Evolutionary conservation across 2,113 vertebrate species (phyloP).

Genomic region (Hirundichthys speculiger): DNA sequence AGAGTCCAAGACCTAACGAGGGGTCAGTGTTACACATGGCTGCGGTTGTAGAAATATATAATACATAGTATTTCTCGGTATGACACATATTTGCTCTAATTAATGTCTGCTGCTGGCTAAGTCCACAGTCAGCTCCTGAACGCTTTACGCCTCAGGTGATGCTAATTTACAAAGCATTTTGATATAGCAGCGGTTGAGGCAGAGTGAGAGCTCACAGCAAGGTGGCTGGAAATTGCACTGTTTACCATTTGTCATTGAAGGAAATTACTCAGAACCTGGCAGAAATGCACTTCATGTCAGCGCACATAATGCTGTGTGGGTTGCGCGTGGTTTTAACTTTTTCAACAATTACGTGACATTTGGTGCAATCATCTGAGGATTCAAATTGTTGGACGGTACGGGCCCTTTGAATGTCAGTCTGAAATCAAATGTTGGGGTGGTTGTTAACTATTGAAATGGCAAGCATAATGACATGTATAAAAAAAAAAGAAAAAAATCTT

Average conservation of each 20-base stretch:
- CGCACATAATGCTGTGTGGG: slow-evolving; percentile 63
- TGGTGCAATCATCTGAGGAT: slow-evolving; percentile 69
- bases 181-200: slow-evolving; percentile 58
- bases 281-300: slow-evolving; percentile 61
- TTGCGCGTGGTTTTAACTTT: slow-evolving; percentile 72
- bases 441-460: slow-evolving; percentile 64
- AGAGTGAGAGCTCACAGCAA: slow-evolving; percentile 70
- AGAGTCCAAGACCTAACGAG: slow-evolving; percentile 55
- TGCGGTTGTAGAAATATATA: slow-evolving; percentile 59
- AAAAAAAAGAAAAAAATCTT: slow-evolving; percentile 20
- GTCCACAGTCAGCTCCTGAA: slow-evolving; percentile 39
- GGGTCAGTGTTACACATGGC: slow-evolving; percentile 63
- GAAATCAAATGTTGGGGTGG: slow-evolving; percentile 56
- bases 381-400: slow-evolving; percentile 52
- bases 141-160: slow-evolving; percentile 63
- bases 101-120: slow-evolving; percentile 61
- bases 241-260: slow-evolving; percentile 71
- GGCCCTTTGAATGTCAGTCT: slow-evolving; percentile 59
- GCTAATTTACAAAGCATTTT: slow-evolving; percentile 68
- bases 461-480: slow-evolving; percentile 47
- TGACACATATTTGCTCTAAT: slow-evolving; percentile 72
- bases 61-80: slow-evolving; percentile 50
- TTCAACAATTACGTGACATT: slow-evolving; percentile 71
- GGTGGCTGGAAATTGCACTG: slow-evolving; percentile 66
- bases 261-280: slow-evolving; percentile 67